Evolutionary conservation across 2,113 vertebrate genomes (phyloP).

Genomic region (Leucopsar rothschildi): DNA sequence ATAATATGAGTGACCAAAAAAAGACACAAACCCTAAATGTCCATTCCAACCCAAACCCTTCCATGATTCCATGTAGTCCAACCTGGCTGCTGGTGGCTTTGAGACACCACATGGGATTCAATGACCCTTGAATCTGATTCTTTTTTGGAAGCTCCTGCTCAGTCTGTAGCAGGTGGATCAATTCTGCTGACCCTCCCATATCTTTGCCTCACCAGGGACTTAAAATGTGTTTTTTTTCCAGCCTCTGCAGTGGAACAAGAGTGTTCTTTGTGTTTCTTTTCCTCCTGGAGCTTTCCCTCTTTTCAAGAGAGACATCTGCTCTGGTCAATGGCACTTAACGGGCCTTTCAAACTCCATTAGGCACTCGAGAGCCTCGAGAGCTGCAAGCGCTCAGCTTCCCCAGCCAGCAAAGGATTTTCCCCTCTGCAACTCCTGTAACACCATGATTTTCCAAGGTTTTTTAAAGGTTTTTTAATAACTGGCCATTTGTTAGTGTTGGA

Average conservation of each 20-base stretch:
- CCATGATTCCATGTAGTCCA: not conserved
- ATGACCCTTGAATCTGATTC: not conserved
- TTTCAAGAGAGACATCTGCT: not conserved
- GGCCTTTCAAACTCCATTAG: not conserved
- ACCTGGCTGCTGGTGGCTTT: not conserved
- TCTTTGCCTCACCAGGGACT: not conserved
- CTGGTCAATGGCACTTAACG: not conserved
- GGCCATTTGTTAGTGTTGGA: not conserved
- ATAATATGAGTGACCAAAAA: too few relatives aligned
- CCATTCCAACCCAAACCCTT: not conserved
- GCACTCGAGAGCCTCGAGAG: not conserved
- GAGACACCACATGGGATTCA: accelerated
- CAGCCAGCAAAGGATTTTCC: not conserved
- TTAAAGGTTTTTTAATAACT: not conserved
- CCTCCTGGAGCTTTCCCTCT: not conserved
- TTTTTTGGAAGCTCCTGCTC: not conserved
- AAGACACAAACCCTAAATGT: not conserved
- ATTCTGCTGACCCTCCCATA: not conserved
- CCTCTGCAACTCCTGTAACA: not conserved
- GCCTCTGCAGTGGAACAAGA: not conserved
- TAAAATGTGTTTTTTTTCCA: not conserved
- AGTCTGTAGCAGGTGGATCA: not conserved
- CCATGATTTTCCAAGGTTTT: not conserved
- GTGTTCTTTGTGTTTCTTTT: not conserved
- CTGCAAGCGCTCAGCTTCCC: not conserved